Conservation (phyloP, 2,797 vertebrate genomes). For the Acipenser oxyrinchus region DNA sequence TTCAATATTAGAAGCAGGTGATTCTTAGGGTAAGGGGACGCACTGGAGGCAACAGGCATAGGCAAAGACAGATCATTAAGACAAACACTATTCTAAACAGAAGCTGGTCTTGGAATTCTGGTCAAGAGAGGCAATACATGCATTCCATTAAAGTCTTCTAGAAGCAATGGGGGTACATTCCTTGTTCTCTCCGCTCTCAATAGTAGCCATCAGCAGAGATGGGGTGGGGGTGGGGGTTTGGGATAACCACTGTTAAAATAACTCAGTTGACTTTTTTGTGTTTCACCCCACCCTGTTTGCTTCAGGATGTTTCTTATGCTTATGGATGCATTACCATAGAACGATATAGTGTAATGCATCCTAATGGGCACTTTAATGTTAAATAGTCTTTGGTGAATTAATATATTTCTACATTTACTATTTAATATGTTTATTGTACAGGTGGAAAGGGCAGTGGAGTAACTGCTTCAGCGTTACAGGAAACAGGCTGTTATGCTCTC, state of each 20-base stretch:
- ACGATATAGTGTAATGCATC: conserved; percentile 26
- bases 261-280: background rate
- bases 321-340: conserved; percentile 19
- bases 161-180: too few species aligned
- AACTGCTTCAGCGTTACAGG: conserved; percentile 30
- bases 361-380: conserved; percentile 26
- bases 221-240: conserved; percentile 34
- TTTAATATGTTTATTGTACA: conserved; percentile 37
- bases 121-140: background rate
- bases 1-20: too few species aligned
- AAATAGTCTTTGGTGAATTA: conserved; percentile 20
- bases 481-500: conserved; percentile 41
- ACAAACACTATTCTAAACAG: background rate
- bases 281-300: conserved; percentile 22
- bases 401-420: conserved; percentile 19
- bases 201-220: too few species aligned
- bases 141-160: too few species aligned
- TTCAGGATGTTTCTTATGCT: conserved; percentile 32
- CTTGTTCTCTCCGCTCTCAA: too few species aligned
- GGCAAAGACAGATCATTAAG: too few species aligned
- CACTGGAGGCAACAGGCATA: too few species aligned
- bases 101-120: background rate
- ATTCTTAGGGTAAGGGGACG: too few species aligned
- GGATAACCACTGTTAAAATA: conserved; percentile 47
- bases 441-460: conserved; percentile 28